A percentile compares a stretch with the other conserved stretches of the same genome.
These are phyloP conservation scores for Hypocryptadius cinnamomeus DNA, from an alignment of 2,113 vertebrate species.

Conservation along the genomic window DNA sequence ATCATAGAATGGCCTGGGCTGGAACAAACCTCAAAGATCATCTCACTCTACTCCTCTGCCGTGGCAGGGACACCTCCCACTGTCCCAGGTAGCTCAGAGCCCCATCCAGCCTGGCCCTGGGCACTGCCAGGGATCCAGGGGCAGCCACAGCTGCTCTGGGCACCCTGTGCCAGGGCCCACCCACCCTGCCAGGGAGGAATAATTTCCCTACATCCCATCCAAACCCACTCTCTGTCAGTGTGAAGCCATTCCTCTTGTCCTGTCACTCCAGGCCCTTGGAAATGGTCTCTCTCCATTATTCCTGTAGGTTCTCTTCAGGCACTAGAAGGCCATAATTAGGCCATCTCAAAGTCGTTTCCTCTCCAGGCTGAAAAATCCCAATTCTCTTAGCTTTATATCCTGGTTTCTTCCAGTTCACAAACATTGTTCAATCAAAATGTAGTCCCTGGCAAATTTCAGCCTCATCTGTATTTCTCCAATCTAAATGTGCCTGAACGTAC, in stretches of 20 bases:
- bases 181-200: background rate
- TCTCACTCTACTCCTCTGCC: background rate
- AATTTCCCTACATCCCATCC: background rate
- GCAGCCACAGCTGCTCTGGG: background rate
- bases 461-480: background rate
- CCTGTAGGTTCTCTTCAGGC: background rate
- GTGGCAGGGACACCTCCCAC: background rate
- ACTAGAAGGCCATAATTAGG: no score
- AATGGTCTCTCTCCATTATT: background rate
- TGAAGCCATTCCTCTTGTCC: background rate
- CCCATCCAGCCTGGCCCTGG: background rate
- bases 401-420: background rate
- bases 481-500: background rate
- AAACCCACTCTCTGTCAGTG: background rate
- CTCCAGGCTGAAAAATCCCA: background rate
- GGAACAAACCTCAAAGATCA: background rate
- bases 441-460: background rate
- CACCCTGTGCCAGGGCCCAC: background rate
- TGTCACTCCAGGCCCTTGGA: background rate
- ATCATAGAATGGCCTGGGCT: background rate
- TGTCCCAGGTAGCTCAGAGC: fast-evolving
- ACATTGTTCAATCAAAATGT: background rate
- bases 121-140: background rate
- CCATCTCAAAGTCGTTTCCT: background rate
- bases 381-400: background rate